Conservation (phyloP, 35 echinoderm and acorn worm species). For the Heliocidaris erythrogramma region DNA sequence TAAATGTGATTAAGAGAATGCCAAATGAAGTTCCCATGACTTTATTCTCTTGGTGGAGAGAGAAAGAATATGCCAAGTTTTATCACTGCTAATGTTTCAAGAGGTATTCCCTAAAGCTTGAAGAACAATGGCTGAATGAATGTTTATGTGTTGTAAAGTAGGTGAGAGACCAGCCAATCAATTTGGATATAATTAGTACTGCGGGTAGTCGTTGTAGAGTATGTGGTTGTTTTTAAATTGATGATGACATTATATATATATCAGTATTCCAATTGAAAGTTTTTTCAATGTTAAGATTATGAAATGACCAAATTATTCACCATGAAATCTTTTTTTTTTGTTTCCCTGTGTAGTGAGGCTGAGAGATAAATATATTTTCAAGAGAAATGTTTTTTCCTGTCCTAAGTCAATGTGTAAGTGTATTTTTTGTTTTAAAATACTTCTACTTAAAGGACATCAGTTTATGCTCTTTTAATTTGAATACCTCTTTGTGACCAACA, state of each 20-base stretch:
- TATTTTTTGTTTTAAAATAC: constrained; percentile 32
- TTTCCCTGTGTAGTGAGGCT: constrained; percentile 6
- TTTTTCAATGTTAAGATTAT: constrained; percentile 11
- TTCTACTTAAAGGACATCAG: constrained; percentile 21
- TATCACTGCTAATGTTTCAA: neutral
- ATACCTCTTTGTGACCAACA: constrained; percentile 36
- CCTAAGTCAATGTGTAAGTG: neutral
- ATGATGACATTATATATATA: constrained; percentile 41
- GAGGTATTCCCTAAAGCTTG: constrained; percentile 7
- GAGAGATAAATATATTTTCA: constrained; percentile 14
- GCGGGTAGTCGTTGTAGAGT: constrained; percentile 29
- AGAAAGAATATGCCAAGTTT: neutral
- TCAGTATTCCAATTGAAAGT: constrained; percentile 38
- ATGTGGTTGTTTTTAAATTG: constrained; percentile 23
- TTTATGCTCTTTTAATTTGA: constrained; percentile 34
- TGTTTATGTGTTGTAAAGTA: neutral
- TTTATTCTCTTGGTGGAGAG: neutral
- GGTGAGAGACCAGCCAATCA: neutral
- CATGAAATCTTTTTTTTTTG: neutral
- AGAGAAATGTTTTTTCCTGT: neutral
- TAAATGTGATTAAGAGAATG: neutral
- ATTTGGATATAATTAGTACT: constrained; percentile 44
- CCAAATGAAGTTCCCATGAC: neutral
- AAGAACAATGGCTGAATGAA: constrained; percentile 4
- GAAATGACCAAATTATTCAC: constrained; percentile 34